Evolutionary conservation across 2,888 invertebrate species (phyloP), one percentile per base, ranked within the genome.

Genomic region (Ypsolopha sequella): DNA sequence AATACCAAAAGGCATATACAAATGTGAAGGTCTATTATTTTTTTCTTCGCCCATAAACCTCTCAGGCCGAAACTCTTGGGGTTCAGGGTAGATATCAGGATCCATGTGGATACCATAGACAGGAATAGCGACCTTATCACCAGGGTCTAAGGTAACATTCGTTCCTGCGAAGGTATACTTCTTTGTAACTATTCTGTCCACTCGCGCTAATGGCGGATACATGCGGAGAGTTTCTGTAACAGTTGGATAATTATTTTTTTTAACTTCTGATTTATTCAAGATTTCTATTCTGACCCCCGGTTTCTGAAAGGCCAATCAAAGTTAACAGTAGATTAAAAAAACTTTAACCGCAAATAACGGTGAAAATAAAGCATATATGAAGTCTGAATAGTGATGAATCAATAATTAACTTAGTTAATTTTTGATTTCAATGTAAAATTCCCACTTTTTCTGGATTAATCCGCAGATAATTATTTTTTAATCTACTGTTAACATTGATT

Each of bases 141-240:
- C 90, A 3, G 76, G 76, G 38, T 85, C 65, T 0, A 91, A 54
- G 0, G 68, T 61, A 6, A 88, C 59, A 1, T 78, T 66, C 0
- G 81, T 79, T 0, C 82, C 87, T 0, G 88, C 88, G 1, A 91
- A 56, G 2, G 63, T 73, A 62, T 89, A 91, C 1, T 85, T 76
- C 58, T 89, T 88, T 0, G 87, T 87, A 55, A 89, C 89, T 0
- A 75, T 63, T 51, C 90, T 73, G 53, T 89, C 89, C 1, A 90
- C 68, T 34, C 86, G 68, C 2, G 87, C 74, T 6, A 88, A 76
- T 0, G 90, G 88, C 0, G 90, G 90, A 64, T 89, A 89, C 59
- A 88, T 67, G 14, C 91, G 79, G 43, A 91, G 68, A 0, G 89
- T 88, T 78, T 91, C 91, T 87, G 74, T 13, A 74, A 80, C 48